Conservation (phyloP, 2,888 invertebrate species). For the Leptopilina myrica region DNA sequence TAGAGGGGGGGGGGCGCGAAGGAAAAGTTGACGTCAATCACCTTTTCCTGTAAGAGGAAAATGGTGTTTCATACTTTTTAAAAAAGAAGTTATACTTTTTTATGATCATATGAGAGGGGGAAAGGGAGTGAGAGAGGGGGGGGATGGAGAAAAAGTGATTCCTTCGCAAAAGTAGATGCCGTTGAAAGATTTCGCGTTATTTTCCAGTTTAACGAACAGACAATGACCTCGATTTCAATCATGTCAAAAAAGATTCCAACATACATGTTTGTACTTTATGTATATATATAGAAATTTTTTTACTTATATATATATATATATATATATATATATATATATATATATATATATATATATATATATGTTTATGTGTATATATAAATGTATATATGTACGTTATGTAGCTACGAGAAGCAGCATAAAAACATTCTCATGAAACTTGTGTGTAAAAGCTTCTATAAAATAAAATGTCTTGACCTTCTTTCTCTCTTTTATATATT, state of each 20-base stretch:
- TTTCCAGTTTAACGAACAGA: slow-evolving; percentile 37
- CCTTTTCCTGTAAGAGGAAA: slow-evolving; percentile 26
- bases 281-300: too few species aligned
- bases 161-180: not conserved
- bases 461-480: not conserved
- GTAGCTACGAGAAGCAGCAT: not conserved
- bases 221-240: slow-evolving; percentile 32
- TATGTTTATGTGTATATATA: too few species aligned
- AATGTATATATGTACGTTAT: too few species aligned
- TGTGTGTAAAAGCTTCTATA: not conserved
- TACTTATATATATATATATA: too few species aligned
- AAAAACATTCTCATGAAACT: slow-evolving; percentile 5
- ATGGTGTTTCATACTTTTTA: slow-evolving; percentile 25
- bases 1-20: too few species aligned
- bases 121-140: too few species aligned
- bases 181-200: slow-evolving; percentile 25
- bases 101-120: not conserved
- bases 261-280: not conserved
- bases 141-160: not conserved
- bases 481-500: too few species aligned
- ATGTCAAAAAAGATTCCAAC: slow-evolving; percentile 24
- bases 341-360: too few species aligned
- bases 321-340: too few species aligned
- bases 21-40: slow-evolving; percentile 29
- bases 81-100: slow-evolving; percentile 28